Percentiles rank a stretch among this genome's conserved stretches.
Conservation (phyloP, 2,797 vertebrate species). For the Myotis myotis region DNA sequence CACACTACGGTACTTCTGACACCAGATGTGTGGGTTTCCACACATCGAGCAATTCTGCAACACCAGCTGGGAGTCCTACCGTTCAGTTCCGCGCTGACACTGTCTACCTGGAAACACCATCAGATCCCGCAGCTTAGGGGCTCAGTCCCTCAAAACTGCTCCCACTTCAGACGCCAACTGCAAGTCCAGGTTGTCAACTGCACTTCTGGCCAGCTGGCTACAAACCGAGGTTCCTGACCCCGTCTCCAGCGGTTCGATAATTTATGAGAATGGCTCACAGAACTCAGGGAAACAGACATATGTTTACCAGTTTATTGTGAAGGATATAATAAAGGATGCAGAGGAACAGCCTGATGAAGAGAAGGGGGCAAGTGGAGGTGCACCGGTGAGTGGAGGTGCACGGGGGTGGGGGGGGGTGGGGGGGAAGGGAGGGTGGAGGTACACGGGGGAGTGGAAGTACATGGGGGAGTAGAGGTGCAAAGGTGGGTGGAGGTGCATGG, state of each 20-base stretch:
- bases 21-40: neutral
- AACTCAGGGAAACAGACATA: neutral
- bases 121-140: neutral
- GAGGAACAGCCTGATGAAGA: neutral
- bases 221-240: neutral
- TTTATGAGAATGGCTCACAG: neutral
- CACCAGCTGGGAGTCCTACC: neutral
- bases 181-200: neutral
- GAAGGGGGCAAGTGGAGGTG: no score
- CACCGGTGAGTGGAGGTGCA: no score
- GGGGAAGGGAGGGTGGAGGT: no score
- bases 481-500: no score
- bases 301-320: neutral
- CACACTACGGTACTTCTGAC: neutral
- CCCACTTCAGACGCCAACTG: neutral
- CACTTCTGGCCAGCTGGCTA: neutral
- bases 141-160: neutral
- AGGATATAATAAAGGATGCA: neutral
- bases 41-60: accelerated
- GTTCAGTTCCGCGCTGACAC: neutral
- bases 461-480: accelerated
- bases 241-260: neutral
- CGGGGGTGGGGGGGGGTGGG: no score
- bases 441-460: no score
- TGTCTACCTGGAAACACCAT: neutral